Percentiles rank a stretch among this genome's conserved stretches.
These are phyloP conservation scores for Plutella xylostella DNA, from an alignment of 2,888 invertebrate genomes.

Conservation along the genomic window DNA sequence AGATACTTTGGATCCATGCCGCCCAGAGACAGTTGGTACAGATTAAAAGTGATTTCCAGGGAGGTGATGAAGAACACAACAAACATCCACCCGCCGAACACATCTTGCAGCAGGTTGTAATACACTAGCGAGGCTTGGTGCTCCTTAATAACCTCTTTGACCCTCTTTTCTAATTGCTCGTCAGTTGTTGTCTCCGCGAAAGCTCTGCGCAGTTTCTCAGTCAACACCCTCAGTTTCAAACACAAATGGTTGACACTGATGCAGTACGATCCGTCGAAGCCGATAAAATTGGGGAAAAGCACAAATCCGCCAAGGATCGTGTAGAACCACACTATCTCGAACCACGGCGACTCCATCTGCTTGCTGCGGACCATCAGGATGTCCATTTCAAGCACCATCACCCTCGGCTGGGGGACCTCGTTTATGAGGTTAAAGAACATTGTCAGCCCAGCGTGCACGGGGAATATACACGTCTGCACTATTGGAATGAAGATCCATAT, in stretches of 20 bases:
- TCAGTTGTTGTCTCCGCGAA: slow-evolving; percentile 27
- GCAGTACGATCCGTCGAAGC: slow-evolving; percentile 47
- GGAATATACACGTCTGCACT: slow-evolving; percentile 33
- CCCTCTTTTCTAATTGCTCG: slow-evolving; percentile 24
- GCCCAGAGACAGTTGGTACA: slow-evolving; percentile 37
- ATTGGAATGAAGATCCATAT: slow-evolving; percentile 38
- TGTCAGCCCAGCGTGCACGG: slow-evolving; percentile 32
- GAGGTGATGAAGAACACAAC: slow-evolving; percentile 36
- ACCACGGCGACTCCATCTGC: slow-evolving; percentile 42
- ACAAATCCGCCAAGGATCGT: slow-evolving; percentile 31
- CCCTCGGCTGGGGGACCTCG: slow-evolving; percentile 28
- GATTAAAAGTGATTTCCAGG: slow-evolving; percentile 37
- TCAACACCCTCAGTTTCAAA: slow-evolving; percentile 39
- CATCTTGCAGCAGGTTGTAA: slow-evolving; percentile 30
- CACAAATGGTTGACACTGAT: slow-evolving; percentile 41
- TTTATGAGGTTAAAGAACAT: slow-evolving; percentile 34
- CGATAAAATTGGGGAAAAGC: slow-evolving; percentile 34
- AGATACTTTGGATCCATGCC: slow-evolving; percentile 35
- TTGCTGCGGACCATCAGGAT: slow-evolving; percentile 35
- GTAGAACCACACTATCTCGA: slow-evolving; percentile 38
- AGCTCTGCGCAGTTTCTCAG: slow-evolving; percentile 29
- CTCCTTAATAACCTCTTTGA: slow-evolving; percentile 33
- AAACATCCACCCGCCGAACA: slow-evolving; percentile 45
- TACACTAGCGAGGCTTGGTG: slow-evolving; percentile 40
- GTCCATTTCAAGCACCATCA: slow-evolving; percentile 47